Conservation (phyloP, 2,113 vertebrate genomes). For the Ciconia stormi region DNA sequence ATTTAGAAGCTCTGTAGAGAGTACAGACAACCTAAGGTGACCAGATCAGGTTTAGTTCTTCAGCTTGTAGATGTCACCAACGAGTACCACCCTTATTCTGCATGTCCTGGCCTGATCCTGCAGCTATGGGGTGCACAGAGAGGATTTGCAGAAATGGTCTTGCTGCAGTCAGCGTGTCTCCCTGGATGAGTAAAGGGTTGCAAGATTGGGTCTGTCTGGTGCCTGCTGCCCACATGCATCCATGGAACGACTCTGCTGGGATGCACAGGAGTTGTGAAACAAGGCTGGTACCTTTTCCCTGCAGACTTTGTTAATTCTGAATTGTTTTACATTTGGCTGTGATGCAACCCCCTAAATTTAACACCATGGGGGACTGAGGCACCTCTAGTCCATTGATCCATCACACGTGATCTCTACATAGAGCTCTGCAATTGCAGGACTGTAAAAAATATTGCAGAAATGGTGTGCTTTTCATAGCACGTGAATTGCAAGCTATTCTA, state of each 20-base stretch:
- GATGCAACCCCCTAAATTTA: neutral
- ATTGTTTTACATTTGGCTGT: neutral
- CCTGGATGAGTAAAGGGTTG: neutral
- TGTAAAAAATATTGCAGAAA: neutral
- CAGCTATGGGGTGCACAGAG: neutral
- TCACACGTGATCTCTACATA: rapidly evolving
- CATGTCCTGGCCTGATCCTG: neutral
- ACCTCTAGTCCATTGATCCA: neutral
- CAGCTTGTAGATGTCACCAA: neutral
- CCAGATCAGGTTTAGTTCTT: neutral
- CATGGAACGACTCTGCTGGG: neutral
- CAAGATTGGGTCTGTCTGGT: neutral
- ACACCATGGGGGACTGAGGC: neutral
- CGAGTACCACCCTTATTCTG: neutral
- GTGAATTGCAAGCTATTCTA: neutral
- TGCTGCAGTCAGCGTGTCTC: neutral
- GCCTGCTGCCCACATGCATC: neutral
- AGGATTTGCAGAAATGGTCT: neutral
- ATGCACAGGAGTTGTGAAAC: neutral
- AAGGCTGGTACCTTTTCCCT: neutral
- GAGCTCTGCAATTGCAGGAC: neutral
- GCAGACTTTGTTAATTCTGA: neutral
- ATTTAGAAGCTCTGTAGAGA: neutral
- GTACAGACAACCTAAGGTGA: neutral
- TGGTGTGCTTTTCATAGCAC: neutral